Evolutionary conservation across 2,888 invertebrate species (phyloP).

Genomic region (Caenorhabditis sp.): DNA sequence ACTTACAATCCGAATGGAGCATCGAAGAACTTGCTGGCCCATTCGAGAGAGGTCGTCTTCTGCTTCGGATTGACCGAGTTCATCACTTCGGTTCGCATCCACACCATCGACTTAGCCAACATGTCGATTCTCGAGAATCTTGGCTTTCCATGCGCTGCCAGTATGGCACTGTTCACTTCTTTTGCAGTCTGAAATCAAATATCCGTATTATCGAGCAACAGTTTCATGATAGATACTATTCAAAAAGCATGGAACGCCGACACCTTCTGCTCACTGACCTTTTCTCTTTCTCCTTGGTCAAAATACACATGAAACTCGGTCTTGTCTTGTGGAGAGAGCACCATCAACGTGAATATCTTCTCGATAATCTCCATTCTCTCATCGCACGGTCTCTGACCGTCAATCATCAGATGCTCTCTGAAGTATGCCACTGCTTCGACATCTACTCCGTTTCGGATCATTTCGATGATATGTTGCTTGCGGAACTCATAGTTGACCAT

Average conservation of each 20-base stretch:
- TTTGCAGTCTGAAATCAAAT: slow-evolving; percentile 39
- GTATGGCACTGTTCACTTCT: slow-evolving; percentile 48
- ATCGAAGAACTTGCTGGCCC: slow-evolving; percentile 17
- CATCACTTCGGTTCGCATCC: background rate
- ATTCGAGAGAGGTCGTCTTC: background rate
- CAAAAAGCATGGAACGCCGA: too few species aligned
- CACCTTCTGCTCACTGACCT: too few species aligned
- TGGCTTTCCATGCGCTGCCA: slow-evolving; percentile 16
- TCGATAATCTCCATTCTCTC: slow-evolving; percentile 46
- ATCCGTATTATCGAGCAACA: background rate
- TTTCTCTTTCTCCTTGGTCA: slow-evolving; percentile 31
- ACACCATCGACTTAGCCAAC: slow-evolving; percentile 41
- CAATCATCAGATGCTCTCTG: slow-evolving; percentile 30
- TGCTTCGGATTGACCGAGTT: background rate
- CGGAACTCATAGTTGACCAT: slow-evolving; percentile 15
- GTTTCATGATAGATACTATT: background rate
- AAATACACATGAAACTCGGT: slow-evolving; percentile 23
- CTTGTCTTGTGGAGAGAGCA: slow-evolving; percentile 16
- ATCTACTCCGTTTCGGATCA: slow-evolving; percentile 29
- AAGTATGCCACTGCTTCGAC: slow-evolving; percentile 42
- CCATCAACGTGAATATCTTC: slow-evolving; percentile 54
- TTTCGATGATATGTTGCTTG: slow-evolving; percentile 56
- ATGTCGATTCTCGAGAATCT: slow-evolving; percentile 39
- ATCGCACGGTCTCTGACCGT: slow-evolving; percentile 16
- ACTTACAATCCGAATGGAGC: slow-evolving; percentile 38